A percentile compares a stretch with the other conserved stretches of the same genome.
Evolutionary conservation across 1,140 invertebrate species (phyloP).

Genomic region (Dinoponera quadriceps): DNA sequence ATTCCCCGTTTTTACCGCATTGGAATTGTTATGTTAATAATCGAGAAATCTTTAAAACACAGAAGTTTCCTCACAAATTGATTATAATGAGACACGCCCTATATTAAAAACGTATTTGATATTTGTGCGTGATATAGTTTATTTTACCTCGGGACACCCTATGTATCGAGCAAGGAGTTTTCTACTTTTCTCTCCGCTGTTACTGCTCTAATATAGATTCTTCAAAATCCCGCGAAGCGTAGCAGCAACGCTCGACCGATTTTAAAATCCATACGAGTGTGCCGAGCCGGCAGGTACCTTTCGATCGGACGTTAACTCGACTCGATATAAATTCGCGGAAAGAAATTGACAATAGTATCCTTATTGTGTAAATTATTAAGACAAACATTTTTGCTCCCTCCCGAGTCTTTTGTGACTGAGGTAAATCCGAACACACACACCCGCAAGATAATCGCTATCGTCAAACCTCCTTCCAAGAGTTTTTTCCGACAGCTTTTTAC

Average conservation of each 20-base stretch:
- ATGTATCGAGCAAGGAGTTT: conserved; percentile 26
- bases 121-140: not conserved
- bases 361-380: no score
- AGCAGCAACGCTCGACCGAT: not conserved
- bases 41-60: no score
- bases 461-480: no score
- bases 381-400: no score
- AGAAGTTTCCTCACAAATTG: no score
- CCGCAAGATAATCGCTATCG: no score
- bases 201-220: conserved; percentile 34
- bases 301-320: not conserved
- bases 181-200: not conserved
- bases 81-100: no score
- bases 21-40: no score
- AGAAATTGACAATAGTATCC: not conserved
- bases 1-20: not conserved
- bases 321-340: conserved; percentile 7
- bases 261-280: not conserved
- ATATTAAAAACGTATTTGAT: no score
- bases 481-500: not conserved
- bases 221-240: conserved; percentile 3
- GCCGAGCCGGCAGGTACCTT: not conserved
- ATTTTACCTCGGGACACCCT: not conserved
- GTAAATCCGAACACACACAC: no score
- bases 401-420: no score